These are phyloP conservation scores for Gymnopithys bicolor DNA, from an alignment of 2,797 vertebrate genomes.

Conservation along the genomic window DNA sequence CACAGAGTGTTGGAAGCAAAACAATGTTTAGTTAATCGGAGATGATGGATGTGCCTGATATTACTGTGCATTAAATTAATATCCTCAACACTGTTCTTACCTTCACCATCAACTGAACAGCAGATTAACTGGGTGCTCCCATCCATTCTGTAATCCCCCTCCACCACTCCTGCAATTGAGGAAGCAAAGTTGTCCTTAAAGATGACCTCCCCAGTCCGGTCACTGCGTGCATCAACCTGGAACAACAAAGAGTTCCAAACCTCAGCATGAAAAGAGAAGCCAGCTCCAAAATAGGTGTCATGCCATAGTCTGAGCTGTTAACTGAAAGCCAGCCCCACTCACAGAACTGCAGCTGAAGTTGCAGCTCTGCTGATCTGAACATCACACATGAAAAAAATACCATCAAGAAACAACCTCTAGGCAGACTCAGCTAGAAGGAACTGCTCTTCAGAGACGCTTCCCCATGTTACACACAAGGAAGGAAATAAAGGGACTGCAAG, in stretches of 20 bases:
- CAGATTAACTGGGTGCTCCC: constrained; percentile 93
- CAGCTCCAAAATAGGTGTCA: neutral
- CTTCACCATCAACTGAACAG: constrained; percentile 94
- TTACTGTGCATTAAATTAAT: neutral
- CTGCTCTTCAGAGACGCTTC: neutral
- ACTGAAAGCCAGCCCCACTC: neutral
- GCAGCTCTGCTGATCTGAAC: neutral
- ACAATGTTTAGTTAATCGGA: neutral
- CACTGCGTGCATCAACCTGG: constrained; percentile 96
- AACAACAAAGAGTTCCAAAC: neutral
- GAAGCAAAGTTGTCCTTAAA: constrained; percentile 98
- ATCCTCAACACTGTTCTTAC: constrained; percentile 68
- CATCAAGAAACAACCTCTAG: neutral
- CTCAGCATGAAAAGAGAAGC: neutral
- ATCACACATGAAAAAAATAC: neutral
- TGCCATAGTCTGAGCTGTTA: neutral
- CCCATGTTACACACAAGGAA: neutral
- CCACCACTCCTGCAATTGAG: constrained; percentile 91
- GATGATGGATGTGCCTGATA: neutral
- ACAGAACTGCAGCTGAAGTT: neutral
- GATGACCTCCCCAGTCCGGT: constrained; percentile 96
- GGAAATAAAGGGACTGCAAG: neutral
- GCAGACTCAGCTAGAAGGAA: neutral
- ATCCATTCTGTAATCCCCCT: constrained; percentile 96
- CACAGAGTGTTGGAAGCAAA: neutral